Base-by-base conservation (phyloP, 2,113 vertebrate species). In the Megalops atlanticus region DNA sequence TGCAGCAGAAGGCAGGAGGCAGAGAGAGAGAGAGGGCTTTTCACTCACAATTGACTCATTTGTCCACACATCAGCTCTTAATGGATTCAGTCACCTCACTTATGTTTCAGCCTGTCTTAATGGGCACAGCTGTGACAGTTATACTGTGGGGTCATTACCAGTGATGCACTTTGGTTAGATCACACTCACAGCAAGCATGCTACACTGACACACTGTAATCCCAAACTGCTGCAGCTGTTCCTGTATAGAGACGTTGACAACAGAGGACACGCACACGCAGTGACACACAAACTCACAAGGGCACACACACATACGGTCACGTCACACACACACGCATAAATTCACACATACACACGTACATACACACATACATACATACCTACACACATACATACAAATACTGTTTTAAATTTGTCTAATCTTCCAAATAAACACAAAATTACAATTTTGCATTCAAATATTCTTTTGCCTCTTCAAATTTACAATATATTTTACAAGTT, bases 1-100 rank as follows among this genome's bases (percentile, higher is more conserved):
- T 96, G 89, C 27, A 86, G 85, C 45, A 89, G 2, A 11, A 12
- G 14, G n/a, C 2, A 3, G 35, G 8, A 27, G 12, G 1, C 7
- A 45, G 72, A 70, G 78, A 38, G 33, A 10, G 12, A 24, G 64
- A 45, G 43, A 45, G 43, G 43, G 58, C n/a, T 64, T 64, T 8
- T 11, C 58, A 64, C n/a, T 64, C 8, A 31, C n/a, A n/a, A 24
- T 64, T 64, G 1, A n/a, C 58, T 64, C 58, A 64, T 64, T 64
- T 64, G 58, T 64, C 31, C 58, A 64, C 58, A 64, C n/a, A 18
- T 58, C 15, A 18, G 8, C 49, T 54, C 43, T 52, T 64, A 64
- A 64, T 64, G 58, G 4, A n/a, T 31, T 31, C 11, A n/a, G 58
- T 64, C 58, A 64, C 6, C 24, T 64, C 24, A 64, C 58, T 10